Conservation (phyloP, 2,113 vertebrate genomes). For the Tragelaphus strepsiceros region DNA sequence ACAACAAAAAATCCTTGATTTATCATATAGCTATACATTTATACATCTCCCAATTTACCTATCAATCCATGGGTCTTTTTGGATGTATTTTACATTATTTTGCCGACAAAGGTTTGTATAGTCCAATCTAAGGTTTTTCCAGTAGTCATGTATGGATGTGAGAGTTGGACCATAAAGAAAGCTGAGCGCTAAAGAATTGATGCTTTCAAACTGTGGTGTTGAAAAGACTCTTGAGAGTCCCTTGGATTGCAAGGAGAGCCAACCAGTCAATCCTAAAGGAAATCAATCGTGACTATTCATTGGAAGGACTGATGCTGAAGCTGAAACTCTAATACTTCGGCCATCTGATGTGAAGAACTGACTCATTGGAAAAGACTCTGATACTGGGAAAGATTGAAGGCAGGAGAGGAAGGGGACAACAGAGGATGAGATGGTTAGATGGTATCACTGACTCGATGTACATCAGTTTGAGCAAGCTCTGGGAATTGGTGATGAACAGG, state of each 20-base stretch:
- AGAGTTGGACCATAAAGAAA: not conserved
- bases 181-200: not conserved
- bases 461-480: not conserved
- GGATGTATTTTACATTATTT: not conserved
- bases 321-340: not conserved
- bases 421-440: not conserved
- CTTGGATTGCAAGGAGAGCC: not conserved
- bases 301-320: not conserved
- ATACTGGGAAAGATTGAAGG: not conserved
- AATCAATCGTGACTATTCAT: not conserved
- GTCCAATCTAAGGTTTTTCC: not conserved
- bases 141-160: not conserved
- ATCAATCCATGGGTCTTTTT: not conserved
- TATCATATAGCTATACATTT: not conserved
- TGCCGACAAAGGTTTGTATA: rapidly evolving
- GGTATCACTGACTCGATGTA: not conserved
- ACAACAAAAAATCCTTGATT: not conserved
- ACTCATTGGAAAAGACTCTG: not conserved
- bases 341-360: not conserved
- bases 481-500: not conserved
- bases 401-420: not conserved
- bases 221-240: not conserved
- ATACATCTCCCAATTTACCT: not conserved
- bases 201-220: not conserved
- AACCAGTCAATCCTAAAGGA: not conserved